phyloP scores from a whole-genome alignment of 2,888 invertebrate species.

The Abrostola triplasia region DNA sequence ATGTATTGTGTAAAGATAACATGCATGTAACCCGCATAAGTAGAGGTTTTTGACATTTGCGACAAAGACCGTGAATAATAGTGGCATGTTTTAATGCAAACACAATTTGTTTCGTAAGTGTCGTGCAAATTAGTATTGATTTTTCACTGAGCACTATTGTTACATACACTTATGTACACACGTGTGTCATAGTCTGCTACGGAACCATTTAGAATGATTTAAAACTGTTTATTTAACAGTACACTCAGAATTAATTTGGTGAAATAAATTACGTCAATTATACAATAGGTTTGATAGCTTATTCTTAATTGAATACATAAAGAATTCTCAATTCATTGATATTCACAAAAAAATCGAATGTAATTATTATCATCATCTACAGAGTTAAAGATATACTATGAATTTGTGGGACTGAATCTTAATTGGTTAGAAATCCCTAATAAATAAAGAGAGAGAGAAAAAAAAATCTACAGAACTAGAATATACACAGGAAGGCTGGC shows the following conservation, averaged over 20 bases:
- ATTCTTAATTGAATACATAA: not conserved
- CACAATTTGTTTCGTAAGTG: slow-evolving; percentile 32
- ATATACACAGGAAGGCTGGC: too few relatives aligned
- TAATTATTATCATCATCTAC: too few relatives aligned
- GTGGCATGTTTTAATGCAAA: slow-evolving; percentile 51
- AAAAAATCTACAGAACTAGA: too few relatives aligned
- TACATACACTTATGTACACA: slow-evolving; percentile 19
- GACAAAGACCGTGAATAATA: slow-evolving; percentile 63
- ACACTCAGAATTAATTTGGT: slow-evolving; percentile 6
- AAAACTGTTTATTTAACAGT: slow-evolving; percentile 10
- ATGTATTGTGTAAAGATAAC: slow-evolving; percentile 59
- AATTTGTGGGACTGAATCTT: too few relatives aligned
- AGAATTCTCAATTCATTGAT: slow-evolving; percentile 1
- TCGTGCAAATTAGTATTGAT: slow-evolving; percentile 46
- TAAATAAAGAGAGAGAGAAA: too few relatives aligned
- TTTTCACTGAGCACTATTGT: slow-evolving; percentile 31
- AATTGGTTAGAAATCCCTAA: too few relatives aligned
- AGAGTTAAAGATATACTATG: too few relatives aligned
- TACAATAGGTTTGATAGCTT: slow-evolving; percentile 12
- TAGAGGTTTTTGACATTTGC: slow-evolving; percentile 71
- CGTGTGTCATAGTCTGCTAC: slow-evolving; percentile 7
- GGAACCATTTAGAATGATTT: slow-evolving; percentile 9
- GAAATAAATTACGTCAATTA: slow-evolving; percentile 5
- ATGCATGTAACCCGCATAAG: slow-evolving; percentile 70
- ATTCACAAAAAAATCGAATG: too few relatives aligned